Base-by-base conservation (phyloP, 2,113 vertebrate genomes). In the Megaptera novaeangliae region DNA sequence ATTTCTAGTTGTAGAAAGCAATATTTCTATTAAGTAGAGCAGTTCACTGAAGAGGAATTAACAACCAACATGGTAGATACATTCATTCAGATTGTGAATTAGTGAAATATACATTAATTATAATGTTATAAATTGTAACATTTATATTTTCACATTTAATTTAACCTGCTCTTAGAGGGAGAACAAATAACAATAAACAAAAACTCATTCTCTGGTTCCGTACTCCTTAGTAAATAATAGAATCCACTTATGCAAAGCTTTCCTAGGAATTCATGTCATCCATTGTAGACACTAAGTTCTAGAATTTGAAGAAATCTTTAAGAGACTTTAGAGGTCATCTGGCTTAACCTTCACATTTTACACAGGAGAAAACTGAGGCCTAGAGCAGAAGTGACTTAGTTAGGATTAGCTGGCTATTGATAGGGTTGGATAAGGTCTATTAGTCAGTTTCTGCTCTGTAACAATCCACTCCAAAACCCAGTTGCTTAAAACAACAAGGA, bases 141-240 rank as follows among this genome's bases (percentile, higher is more conserved):
- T 78, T 90, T 83, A 25, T 61, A 61, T 82, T 61, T 69, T 78
- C 74, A 66, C 15, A 72, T 90, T 92, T 94, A 95, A 96, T 90
- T 92, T 82, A 94, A 68, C 34, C 44, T 61, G 21, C 14, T 92
- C 55, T 57, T 34, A 14, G 66, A 94, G 39, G 21, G 97, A 59
- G 41, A 72, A 13, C 44, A 85, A 91, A 64, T 18, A 64, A 72
- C 27, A 75, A 59, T 36, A 85, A 94, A 75, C 29, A 94, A 87
- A 71, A 94, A 82, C 10, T 44, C 61, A 77, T 6, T 78, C 23
- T 39, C 31, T 81, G 27, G 4, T 72, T 88, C 17, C 25, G 29
- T 88, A 55, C 52, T 86, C 29, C 31, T 81, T 49, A 81, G 36
- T 27, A 83, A 61, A n/a, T 9, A 64, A 2, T 2, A 34, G 7